Evolutionary conservation across 1,140 invertebrate species (phyloP).

Genomic region (Helicoverpa armigera): DNA sequence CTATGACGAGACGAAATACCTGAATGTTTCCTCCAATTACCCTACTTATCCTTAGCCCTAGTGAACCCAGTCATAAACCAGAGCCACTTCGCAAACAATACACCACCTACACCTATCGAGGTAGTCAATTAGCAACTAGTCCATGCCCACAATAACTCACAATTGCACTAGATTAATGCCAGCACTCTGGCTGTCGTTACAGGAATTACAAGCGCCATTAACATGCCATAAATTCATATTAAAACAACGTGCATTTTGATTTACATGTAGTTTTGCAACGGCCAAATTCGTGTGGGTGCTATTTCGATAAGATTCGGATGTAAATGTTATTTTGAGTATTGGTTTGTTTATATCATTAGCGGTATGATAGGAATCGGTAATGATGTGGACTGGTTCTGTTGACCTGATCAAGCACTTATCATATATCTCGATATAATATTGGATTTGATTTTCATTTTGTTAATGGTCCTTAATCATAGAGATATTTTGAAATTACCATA

Average conservation of each 20-base stretch:
- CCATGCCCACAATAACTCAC: conserved; percentile 37
- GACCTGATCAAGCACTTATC: too few relatives aligned
- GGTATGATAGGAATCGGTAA: not conserved
- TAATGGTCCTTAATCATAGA: too few relatives aligned
- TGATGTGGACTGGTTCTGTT: not conserved
- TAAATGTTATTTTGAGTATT: conserved; percentile 8
- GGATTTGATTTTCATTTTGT: too few relatives aligned
- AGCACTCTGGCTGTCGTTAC: conserved; percentile 29
- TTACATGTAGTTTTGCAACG: conserved; percentile 42
- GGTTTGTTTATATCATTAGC: not conserved
- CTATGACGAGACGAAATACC: too few relatives aligned
- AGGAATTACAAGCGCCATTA: conserved; percentile 51
- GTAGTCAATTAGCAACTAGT: conserved; percentile 49
- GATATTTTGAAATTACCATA: too few relatives aligned
- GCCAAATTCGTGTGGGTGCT: conserved; percentile 21
- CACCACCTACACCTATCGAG: conserved; percentile 27
- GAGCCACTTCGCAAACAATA: conserved; percentile 1
- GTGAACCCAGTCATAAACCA: not conserved
- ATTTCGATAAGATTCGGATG: conserved; percentile 23
- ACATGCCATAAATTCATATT: conserved; percentile 57
- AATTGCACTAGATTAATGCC: conserved; percentile 36
- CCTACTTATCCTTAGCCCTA: too few relatives aligned
- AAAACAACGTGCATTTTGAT: conserved; percentile 46
- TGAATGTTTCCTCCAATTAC: too few relatives aligned
- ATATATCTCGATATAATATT: too few relatives aligned